Base-by-base conservation (phyloP, 2,113 vertebrate genomes). In the Melanostigma gelatinosum region DNA sequence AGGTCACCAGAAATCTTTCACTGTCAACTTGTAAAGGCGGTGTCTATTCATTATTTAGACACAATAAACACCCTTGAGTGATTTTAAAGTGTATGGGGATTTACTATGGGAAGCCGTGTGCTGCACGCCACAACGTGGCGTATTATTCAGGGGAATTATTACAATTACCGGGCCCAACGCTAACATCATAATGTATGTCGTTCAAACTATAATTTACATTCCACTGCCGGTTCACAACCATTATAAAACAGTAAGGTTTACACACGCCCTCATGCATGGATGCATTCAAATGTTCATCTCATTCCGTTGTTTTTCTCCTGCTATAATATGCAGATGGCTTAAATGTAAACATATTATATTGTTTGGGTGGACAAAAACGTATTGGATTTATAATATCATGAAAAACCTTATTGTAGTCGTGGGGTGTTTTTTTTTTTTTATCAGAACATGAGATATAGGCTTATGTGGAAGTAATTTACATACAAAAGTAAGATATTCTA, bases 1-100 rank as follows among this genome's bases (percentile, higher is more conserved):
- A 91, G 46, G 79, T 90, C 70, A 85, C 72, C 62, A 65, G 75
- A 88, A 72, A 89, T 90, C 76, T 91, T 91, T 92, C 86, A 92
- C 87, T 92, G 89, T 92, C 90, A 91, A 87, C 87, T 92, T 91
- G 85, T 86, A 88, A 90, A 88, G 80, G 73, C 88, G 88, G 89
- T 84, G 79, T 91, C 88, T 87, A 91, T 91, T 91, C 90, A 91
- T 92, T 90, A 93, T 92, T 93, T 90, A 88, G 85, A 90, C 88
- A 90, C 83, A 93, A 93, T 93, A 90, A 90, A 93, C 91, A 91
- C 89, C 88, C 91, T 91, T 88, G 86, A 89, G 91, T 91, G 88
- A 91, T 91, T 92, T 87, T 86, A 89, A 80, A 71, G 85, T 66
- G 75, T 82, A 85, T 79, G 85, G 86, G 88, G 88, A 91, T 89